Evolutionary conservation across 2,113 vertebrate genomes (phyloP).

Genomic region (Petromus typicus): DNA sequence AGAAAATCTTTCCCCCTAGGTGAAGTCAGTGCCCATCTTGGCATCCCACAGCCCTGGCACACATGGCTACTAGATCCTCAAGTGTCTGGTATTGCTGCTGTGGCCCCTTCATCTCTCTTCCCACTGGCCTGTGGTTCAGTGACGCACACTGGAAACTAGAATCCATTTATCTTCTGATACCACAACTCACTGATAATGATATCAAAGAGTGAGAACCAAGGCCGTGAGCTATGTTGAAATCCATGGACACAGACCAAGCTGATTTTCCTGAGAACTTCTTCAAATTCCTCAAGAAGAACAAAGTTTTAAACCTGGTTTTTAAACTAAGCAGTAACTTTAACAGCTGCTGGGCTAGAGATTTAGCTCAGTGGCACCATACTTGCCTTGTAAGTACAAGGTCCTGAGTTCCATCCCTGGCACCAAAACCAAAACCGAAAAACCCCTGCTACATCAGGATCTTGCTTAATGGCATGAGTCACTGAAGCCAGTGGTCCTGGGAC

Average conservation of each 20-base stretch:
- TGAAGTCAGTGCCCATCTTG: accelerated
- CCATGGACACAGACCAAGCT: neutral
- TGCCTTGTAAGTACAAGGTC: no score
- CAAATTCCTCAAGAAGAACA: neutral
- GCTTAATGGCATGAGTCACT: neutral
- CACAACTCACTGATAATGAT: neutral
- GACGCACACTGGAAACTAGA: neutral
- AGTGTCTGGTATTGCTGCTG: neutral
- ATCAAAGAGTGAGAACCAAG: constrained; percentile 1
- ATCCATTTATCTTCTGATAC: constrained; percentile 47
- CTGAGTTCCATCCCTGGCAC: no score
- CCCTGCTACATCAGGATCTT: neutral
- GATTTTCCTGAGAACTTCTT: constrained; percentile 48
- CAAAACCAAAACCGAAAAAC: no score
- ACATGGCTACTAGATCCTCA: neutral
- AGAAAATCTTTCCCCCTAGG: neutral
- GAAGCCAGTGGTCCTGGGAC: neutral
- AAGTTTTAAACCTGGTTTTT: constrained; percentile 32
- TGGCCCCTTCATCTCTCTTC: neutral
- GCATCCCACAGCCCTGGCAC: neutral
- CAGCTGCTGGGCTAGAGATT: neutral
- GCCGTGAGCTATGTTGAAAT: neutral
- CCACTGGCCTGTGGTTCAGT: neutral
- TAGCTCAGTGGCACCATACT: no score
- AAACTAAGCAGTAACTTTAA: constrained; percentile 37